Conservation (phyloP, 2,113 vertebrate species). For the Mormoops blainvillei region DNA sequence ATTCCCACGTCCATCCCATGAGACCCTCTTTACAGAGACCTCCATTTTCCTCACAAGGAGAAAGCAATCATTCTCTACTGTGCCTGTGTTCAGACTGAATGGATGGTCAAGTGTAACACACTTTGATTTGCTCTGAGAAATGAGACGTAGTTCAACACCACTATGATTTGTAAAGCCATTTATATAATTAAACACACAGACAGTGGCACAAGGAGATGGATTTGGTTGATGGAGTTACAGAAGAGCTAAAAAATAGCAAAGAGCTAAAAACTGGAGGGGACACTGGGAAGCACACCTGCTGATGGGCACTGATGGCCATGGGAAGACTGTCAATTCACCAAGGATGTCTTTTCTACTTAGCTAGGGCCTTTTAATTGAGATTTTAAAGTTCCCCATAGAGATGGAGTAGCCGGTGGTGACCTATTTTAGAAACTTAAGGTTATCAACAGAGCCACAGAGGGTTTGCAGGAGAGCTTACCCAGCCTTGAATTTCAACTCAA, state of each 20-base stretch:
- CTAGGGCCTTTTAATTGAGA: constrained; percentile 34
- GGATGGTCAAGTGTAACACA: neutral
- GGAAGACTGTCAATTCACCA: neutral
- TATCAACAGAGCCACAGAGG: neutral
- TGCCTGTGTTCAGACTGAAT: neutral
- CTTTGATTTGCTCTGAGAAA: constrained; percentile 58
- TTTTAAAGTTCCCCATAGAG: neutral
- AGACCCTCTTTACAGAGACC: neutral
- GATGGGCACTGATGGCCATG: neutral
- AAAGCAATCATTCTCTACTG: neutral
- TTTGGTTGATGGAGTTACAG: constrained; percentile 31
- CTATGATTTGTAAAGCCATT: constrained; percentile 56
- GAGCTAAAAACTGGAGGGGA: neutral
- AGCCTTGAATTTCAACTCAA: neutral
- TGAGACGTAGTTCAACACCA: constrained; percentile 56
- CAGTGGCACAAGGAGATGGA: neutral
- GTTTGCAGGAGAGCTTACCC: neutral
- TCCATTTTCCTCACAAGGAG: neutral
- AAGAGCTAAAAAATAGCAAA: constrained; percentile 56
- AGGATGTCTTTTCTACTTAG: neutral
- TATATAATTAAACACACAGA: constrained; percentile 65
- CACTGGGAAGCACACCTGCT: neutral
- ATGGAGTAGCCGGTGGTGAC: neutral
- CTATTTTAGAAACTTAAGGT: constrained; percentile 23
- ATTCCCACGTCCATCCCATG: neutral